Conservation (phyloP, 1,140 invertebrate genomes). For the Drosophila carrolli region DNA sequence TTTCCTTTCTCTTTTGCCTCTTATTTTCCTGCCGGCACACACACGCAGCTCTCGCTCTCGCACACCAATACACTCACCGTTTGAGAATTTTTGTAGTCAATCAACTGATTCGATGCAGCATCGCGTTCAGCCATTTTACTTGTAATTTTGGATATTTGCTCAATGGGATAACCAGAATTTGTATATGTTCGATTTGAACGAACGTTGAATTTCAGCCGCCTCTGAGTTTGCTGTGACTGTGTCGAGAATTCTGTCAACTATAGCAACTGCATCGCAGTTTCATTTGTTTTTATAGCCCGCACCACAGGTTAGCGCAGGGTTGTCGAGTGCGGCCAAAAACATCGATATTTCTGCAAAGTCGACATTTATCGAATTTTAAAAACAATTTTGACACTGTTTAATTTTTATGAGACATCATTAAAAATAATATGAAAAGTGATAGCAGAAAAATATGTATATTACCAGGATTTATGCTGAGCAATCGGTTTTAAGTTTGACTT, state of each 20-base stretch:
- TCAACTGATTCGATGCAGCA: conserved; percentile 89
- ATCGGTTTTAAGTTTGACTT: no score
- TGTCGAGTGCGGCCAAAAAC: conserved; percentile 2
- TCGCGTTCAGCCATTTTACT: conserved; percentile 86
- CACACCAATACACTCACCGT: conserved; percentile 85
- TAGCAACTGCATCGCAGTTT: conserved; percentile 45
- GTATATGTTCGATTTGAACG: conserved; percentile 12
- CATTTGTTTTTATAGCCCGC: conserved; percentile 62
- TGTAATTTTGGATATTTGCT: conserved; percentile 32
- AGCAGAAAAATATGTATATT: no score
- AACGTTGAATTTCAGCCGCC: background rate
- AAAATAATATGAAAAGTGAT: no score
- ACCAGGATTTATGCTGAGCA: no score
- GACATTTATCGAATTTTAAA: no score
- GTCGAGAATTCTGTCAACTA: conserved; percentile 62
- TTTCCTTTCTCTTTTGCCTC: conserved; percentile 15
- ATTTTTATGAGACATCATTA: no score
- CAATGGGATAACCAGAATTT: conserved; percentile 60
- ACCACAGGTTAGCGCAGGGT: conserved; percentile 11
- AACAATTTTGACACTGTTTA: no score
- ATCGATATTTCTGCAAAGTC: background rate
- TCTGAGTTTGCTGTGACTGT: conserved; percentile 24
- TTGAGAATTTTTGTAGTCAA: conserved; percentile 87
- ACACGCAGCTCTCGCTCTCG: background rate
- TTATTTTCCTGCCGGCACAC: conserved; percentile 31